A percentile compares a stretch with the other conserved stretches of the same genome.
Evolutionary conservation across 2,888 invertebrate species (phyloP).

Genomic region (Teinopalpus imperialis): DNA sequence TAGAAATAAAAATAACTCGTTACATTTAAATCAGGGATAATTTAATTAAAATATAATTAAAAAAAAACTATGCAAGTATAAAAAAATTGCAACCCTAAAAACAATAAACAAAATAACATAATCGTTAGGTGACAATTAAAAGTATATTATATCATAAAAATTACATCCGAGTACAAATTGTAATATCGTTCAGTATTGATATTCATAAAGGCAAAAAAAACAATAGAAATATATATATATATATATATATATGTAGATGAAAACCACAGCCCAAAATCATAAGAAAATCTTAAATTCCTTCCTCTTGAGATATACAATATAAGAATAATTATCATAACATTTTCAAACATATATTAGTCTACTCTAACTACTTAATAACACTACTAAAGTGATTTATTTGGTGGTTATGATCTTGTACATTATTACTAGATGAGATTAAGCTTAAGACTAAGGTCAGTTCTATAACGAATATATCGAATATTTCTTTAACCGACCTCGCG

Average conservation of each 20-base stretch:
- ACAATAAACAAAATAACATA: background rate
- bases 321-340: slow-evolving; percentile 24
- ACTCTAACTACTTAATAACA: slow-evolving; percentile 37
- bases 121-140: background rate
- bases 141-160: no score
- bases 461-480: no score
- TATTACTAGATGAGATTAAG: slow-evolving; percentile 71
- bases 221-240: slow-evolving; percentile 32
- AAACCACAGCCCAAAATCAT: slow-evolving; percentile 57
- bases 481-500: slow-evolving; percentile 26
- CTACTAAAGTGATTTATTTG: slow-evolving; percentile 73
- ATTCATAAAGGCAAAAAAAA: no score
- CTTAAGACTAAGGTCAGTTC: slow-evolving; percentile 37
- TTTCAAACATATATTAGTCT: no score
- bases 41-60: no score
- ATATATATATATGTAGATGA: slow-evolving; percentile 52
- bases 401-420: slow-evolving; percentile 77
- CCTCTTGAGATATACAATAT: slow-evolving; percentile 19
- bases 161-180: no score
- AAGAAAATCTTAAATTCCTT: slow-evolving; percentile 27
- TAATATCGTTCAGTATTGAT: no score
- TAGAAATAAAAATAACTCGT: no score
- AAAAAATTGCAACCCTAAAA: slow-evolving; percentile 3
- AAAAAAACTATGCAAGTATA: no score
- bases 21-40: no score